Evolutionary conservation across 2,888 invertebrate genomes (phyloP).

Genomic region (Gastracanthus pulcherrimus): DNA sequence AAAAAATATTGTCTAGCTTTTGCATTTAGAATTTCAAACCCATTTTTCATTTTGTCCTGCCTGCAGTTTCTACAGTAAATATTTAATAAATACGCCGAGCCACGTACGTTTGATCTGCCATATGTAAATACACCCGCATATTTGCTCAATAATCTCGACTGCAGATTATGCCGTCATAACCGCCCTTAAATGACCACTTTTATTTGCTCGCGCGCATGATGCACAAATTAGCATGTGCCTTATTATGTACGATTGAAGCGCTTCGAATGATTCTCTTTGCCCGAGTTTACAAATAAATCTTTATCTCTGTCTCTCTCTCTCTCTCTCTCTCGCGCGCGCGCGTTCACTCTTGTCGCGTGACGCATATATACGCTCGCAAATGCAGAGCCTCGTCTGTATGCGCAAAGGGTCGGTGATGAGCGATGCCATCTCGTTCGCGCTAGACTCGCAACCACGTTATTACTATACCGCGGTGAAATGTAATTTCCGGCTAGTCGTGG

Average conservation of each 20-base stretch:
- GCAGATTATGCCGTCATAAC: neutral
- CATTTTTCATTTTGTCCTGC: neutral
- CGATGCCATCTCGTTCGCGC: conserved; percentile 48
- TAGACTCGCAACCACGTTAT: conserved; percentile 64
- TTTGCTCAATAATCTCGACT: neutral
- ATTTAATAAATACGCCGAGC: neutral
- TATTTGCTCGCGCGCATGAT: conserved; percentile 24
- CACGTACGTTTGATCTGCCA: conserved; percentile 5
- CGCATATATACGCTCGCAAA: conserved; percentile 14
- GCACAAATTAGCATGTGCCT: conserved; percentile 38
- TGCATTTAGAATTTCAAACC: neutral
- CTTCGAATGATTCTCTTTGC: neutral
- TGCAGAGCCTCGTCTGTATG: conserved; percentile 34
- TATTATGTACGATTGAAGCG: conserved; percentile 8
- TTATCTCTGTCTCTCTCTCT: conserved; percentile 12
- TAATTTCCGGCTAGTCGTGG: conserved; percentile 73
- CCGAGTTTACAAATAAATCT: conserved; percentile 52
- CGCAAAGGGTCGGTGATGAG: conserved; percentile 52
- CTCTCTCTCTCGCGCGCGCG: neutral
- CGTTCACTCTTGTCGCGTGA: conserved; percentile 6
- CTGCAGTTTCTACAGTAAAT: neutral
- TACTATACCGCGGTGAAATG: conserved; percentile 73
- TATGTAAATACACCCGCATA: conserved; percentile 24
- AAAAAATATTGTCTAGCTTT: neutral
- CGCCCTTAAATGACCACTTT: conserved; percentile 30